A percentile compares a stretch with the other conserved stretches of the same genome.
These are phyloP conservation scores for Spheniscus humboldti DNA, from an alignment of 2,797 vertebrate species.

Conservation along the genomic window DNA sequence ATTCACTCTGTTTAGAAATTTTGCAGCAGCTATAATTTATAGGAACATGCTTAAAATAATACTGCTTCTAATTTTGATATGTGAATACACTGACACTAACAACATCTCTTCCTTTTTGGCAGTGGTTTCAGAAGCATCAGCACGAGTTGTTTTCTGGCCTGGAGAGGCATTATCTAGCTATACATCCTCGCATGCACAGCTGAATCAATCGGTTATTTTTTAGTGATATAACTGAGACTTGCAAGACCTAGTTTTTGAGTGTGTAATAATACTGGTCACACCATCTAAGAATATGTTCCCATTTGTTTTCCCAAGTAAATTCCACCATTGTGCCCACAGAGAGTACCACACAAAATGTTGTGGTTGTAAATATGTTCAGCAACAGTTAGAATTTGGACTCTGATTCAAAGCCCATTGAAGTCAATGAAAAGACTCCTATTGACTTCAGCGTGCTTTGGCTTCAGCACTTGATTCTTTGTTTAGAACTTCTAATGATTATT, in stretches of 20 bases:
- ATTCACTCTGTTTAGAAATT: not conserved
- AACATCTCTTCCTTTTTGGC: not conserved
- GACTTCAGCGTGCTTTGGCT: conserved; percentile 45
- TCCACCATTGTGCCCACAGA: not conserved
- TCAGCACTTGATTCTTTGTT: conserved; percentile 25
- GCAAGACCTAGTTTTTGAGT: not conserved
- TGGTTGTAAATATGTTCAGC: conserved; percentile 27
- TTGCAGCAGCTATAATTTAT: not conserved
- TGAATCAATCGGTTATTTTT: not conserved
- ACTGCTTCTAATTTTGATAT: not conserved
- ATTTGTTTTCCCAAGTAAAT: conserved; percentile 20
- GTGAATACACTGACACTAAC: not conserved
- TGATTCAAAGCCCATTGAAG: conserved; percentile 45
- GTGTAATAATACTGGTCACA: not conserved
- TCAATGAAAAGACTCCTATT: conserved; percentile 30
- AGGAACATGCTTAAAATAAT: not conserved
- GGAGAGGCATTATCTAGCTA: not conserved
- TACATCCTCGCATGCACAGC: not conserved
- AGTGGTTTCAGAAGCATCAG: not conserved
- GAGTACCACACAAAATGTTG: conserved; percentile 20
- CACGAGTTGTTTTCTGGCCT: not conserved
- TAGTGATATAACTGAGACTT: not conserved
- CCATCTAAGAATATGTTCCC: not conserved
- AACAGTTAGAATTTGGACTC: conserved; percentile 23
- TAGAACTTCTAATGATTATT: conserved; percentile 33